Evolutionary conservation across 2,113 vertebrate species (phyloP), one percentile per base, ranked within the genome.

Genomic region (Passer montanus): DNA sequence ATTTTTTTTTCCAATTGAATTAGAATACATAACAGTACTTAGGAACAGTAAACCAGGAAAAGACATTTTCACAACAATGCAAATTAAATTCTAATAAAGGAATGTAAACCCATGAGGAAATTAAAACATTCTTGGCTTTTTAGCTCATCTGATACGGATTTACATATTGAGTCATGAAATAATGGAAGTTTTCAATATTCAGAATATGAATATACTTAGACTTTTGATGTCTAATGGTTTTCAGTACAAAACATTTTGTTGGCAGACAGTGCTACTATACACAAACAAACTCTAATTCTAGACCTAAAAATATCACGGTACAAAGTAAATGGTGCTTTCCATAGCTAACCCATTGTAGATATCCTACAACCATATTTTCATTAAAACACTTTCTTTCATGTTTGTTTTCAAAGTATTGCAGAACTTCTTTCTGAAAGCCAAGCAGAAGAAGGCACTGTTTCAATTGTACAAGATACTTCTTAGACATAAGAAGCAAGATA

Each of bases 381-480:
- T 73, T 91, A 43, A 90, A 90, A 77, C 35, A 30, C 14, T 90
- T 95, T 39, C 49, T 94, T 91, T 91, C 63, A 82, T 88, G 88
- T 64, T 87, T 64, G 17, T 72, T 93, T 84, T 90, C 85, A 58
- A 96, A 85, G 67, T 92, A 52, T 33, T 85, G 39, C 37, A 73
- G 84, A 92, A 84, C 33, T 10, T 55, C 33, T 56, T 87, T 75
- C 66, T 84, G 84, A 94, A 96, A 73, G 12, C 56, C 69, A 69
- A 58, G 31, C 13, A 86, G 89, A 26, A 94, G 46, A 87, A 80
- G 33, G n/a, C 39, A 63, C 20, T 66, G 33, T 78, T 95, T 84
- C 67, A 80, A 22, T 63, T 70, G 47, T 46, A 69, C 74, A 67
- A 87, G 62, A 52, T 44, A 70, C 20, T 84, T 56, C 41, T 72